These are phyloP conservation scores for Gadus chalcogrammus DNA, from an alignment of 2,113 vertebrate genomes.

Conservation along the genomic window DNA sequence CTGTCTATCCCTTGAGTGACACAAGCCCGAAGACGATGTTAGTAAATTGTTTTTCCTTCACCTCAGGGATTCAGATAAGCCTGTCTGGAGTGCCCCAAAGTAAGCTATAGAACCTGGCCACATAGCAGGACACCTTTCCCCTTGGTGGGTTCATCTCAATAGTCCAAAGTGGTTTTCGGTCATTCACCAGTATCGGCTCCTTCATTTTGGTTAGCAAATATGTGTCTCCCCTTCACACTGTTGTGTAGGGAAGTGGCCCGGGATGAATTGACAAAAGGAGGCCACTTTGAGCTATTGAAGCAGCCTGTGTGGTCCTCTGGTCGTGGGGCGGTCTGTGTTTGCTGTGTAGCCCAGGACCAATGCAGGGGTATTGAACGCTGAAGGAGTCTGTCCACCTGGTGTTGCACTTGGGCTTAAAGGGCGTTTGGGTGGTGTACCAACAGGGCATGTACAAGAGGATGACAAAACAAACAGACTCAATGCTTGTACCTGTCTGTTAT, in stretches of 20 bases:
- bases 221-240: neutral
- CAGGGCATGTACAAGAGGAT: too few relatives aligned
- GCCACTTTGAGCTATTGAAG: slow-evolving; percentile 52
- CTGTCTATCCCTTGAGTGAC: slow-evolving; percentile 2
- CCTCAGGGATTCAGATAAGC: slow-evolving; percentile 78
- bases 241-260: neutral
- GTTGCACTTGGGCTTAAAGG: slow-evolving; percentile 40
- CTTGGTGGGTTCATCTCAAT: slow-evolving; percentile 48
- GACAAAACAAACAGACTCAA: neutral
- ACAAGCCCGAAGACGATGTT: slow-evolving; percentile 27
- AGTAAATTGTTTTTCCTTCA: slow-evolving; percentile 62
- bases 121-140: slow-evolving; percentile 40
- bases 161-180: slow-evolving; percentile 49
- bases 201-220: neutral
- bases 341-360: slow-evolving; percentile 52
- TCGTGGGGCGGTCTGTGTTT: slow-evolving; percentile 61
- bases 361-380: slow-evolving; percentile 27
- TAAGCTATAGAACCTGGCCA: slow-evolving; percentile 62
- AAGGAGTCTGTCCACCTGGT: slow-evolving; percentile 29
- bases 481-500: neutral
- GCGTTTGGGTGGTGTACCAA: too few relatives aligned
- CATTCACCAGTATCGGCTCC: too few relatives aligned
- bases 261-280: slow-evolving; percentile 25
- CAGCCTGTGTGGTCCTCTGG: slow-evolving; percentile 61
- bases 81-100: slow-evolving; percentile 75